Conservation (phyloP, 2,113 vertebrate genomes). For the Mellivora capensis region DNA sequence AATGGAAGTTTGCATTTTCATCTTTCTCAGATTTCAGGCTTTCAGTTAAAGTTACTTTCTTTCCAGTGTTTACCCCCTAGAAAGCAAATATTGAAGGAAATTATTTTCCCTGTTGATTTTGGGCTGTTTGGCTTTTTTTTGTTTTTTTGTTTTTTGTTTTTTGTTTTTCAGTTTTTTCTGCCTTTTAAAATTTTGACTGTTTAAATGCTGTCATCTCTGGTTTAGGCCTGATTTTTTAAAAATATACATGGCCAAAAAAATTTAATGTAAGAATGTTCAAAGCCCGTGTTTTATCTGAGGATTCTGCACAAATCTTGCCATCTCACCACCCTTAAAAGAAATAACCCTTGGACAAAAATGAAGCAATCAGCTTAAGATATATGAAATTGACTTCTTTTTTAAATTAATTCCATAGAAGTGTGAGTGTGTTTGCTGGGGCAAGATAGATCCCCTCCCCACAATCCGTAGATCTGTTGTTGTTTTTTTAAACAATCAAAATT, state of each 20-base stretch:
- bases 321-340: neutral
- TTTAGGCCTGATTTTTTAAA: neutral
- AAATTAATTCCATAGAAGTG: neutral
- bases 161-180: too few species aligned
- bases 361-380: neutral
- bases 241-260: neutral
- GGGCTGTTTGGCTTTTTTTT: neutral
- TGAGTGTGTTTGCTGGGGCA: neutral
- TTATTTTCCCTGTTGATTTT: neutral
- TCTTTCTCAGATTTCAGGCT: constrained; percentile 32
- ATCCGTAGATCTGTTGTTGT: neutral
- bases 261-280: neutral
- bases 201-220: neutral
- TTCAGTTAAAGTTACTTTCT: neutral
- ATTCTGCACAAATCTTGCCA: neutral
- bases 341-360: neutral
- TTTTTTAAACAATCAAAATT: neutral
- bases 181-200: neutral
- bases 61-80: neutral
- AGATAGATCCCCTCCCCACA: neutral
- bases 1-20: neutral
- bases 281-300: neutral
- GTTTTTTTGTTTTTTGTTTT: too few species aligned
- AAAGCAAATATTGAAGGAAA: constrained; percentile 11
- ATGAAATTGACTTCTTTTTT: neutral